These are phyloP conservation scores for Drosophila picticornis DNA, from an alignment of 2,888 invertebrate species.

Conservation along the genomic window DNA sequence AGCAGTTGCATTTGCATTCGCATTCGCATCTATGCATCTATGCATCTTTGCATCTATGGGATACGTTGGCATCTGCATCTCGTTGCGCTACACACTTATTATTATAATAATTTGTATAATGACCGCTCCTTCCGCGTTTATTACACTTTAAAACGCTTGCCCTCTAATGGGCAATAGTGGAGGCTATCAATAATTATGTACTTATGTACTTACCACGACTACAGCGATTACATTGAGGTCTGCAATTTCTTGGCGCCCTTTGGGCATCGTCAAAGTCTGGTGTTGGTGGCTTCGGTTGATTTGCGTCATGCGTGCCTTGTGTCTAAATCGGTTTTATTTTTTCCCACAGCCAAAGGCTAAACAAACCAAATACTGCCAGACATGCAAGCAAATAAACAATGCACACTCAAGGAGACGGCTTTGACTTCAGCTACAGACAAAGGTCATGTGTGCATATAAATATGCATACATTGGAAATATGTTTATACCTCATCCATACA, in stretches of 20 bases:
- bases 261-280: conserved; percentile 26
- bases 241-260: conserved; percentile 25
- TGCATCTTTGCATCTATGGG: conserved; percentile 51
- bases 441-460: conserved; percentile 64
- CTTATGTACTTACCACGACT: conserved; percentile 37
- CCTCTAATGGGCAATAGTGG: conserved; percentile 53
- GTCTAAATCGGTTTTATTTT: conserved; percentile 18
- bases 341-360: conserved; percentile 60
- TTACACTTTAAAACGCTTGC: conserved; percentile 63
- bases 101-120: conserved; percentile 49
- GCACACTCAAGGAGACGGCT: conserved; percentile 72
- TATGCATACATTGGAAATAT: background rate
- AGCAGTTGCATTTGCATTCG: conserved; percentile 21
- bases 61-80: conserved; percentile 27
- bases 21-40: conserved; percentile 15
- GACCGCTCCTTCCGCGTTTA: conserved; percentile 59
- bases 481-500: conserved; percentile 34
- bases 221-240: conserved; percentile 10
- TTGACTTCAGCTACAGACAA: conserved; percentile 23
- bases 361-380: conserved; percentile 68
- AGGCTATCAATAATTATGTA: conserved; percentile 66
- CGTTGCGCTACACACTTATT: conserved; percentile 15
- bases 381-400: conserved; percentile 70
- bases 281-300: conserved; percentile 46
- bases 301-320: conserved; percentile 52